Percentiles rank a stretch among this genome's conserved stretches.
Conservation (phyloP, 1,140 invertebrate genomes). For the Carcinoscorpius rotundicauda region DNA sequence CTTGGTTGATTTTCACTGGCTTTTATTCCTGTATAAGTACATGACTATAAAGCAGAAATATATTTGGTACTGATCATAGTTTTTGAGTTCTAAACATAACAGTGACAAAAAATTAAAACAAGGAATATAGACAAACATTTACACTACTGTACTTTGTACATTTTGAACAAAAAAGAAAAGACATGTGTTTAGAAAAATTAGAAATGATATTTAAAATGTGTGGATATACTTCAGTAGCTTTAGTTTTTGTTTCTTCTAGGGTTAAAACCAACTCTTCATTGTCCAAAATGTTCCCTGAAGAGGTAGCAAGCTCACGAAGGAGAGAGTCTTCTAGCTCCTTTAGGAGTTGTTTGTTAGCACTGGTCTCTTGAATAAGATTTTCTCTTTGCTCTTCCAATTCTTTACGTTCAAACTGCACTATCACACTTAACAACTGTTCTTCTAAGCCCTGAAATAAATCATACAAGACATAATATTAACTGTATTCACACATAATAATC, state of each 20-base stretch:
- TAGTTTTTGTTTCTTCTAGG: conserved; percentile 79
- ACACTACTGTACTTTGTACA: too few relatives aligned
- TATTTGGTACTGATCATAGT: too few relatives aligned
- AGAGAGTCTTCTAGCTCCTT: conserved; percentile 64
- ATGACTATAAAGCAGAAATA: too few relatives aligned
- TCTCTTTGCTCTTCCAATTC: conserved; percentile 68
- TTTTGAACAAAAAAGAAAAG: too few relatives aligned
- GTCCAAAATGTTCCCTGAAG: conserved; percentile 67
- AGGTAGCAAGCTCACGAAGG: conserved; percentile 57
- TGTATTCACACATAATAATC: too few relatives aligned
- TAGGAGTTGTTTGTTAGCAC: conserved; percentile 64
- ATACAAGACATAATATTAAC: neutral
- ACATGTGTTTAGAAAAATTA: too few relatives aligned
- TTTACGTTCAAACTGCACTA: conserved; percentile 64
- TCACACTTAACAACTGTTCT: conserved; percentile 74
- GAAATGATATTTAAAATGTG: conserved; percentile 26
- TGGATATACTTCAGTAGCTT: conserved; percentile 62
- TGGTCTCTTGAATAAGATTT: conserved; percentile 66
- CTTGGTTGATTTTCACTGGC: too few relatives aligned
- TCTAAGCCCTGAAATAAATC: conserved; percentile 51
- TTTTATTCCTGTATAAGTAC: too few relatives aligned
- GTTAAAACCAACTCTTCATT: conserved; percentile 76
- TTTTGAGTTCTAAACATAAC: too few relatives aligned
- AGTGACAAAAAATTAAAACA: too few relatives aligned
- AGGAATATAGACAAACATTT: too few relatives aligned